Conservation (phyloP, 2,113 vertebrate genomes). For the Heterotis niloticus region DNA sequence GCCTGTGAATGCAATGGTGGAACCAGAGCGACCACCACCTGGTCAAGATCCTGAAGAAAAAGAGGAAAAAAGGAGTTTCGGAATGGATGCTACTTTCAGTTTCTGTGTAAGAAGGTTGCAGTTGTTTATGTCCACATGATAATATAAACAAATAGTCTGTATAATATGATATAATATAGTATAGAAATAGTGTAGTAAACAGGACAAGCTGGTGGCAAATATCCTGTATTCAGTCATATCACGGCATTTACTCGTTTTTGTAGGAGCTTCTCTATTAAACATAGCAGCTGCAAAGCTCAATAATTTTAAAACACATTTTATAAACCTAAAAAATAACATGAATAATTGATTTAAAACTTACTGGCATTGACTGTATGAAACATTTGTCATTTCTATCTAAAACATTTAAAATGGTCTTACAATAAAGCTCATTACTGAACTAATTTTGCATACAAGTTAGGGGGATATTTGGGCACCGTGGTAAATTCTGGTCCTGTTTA, state of each 20-base stretch:
- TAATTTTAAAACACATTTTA: too few relatives aligned
- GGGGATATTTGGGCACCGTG: neutral
- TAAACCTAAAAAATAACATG: neutral
- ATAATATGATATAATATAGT: too few relatives aligned
- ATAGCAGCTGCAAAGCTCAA: too few relatives aligned
- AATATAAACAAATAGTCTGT: too few relatives aligned
- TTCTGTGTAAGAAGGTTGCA: too few relatives aligned
- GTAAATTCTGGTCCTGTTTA: neutral
- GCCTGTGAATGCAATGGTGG: neutral
- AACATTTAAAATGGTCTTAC: neutral
- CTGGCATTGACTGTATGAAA: conserved; percentile 12
- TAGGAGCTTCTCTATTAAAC: neutral
- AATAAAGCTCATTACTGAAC: neutral
- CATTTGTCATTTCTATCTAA: conserved; percentile 3
- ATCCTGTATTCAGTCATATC: conserved; percentile 28
- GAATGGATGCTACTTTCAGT: too few relatives aligned
- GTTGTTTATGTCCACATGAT: too few relatives aligned
- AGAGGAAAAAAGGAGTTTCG: neutral
- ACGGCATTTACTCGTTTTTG: neutral
- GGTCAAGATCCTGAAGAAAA: neutral
- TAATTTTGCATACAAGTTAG: neutral
- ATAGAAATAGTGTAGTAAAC: too few relatives aligned
- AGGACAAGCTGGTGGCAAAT: too few relatives aligned
- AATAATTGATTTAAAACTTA: neutral
- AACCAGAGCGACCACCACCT: neutral